These are phyloP conservation scores for Poeciliopsis infans DNA, from an alignment of 2,797 vertebrate species.

Conservation along the genomic window DNA sequence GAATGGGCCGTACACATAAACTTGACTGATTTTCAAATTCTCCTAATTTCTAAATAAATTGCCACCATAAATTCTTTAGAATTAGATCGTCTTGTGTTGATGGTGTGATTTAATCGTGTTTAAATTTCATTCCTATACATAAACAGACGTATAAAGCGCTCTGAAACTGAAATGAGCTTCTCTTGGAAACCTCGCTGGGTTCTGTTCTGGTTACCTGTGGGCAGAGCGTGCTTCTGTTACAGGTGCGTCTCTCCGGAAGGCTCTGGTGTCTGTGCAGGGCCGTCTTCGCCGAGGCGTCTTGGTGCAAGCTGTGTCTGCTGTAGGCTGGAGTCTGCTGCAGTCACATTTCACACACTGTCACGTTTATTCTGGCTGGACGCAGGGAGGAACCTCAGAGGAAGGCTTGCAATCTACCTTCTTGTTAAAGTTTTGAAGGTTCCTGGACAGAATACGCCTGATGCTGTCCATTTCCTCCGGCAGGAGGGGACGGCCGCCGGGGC, in stretches of 20 bases:
- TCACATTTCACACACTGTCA: background rate
- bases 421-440: constrained; percentile 84
- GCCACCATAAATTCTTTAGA: background rate
- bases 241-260: constrained; percentile 61
- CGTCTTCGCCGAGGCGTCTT: constrained; percentile 72
- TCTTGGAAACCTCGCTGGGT: too few species aligned
- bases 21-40: background rate
- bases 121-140: background rate
- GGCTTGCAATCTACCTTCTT: constrained; percentile 72
- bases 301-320: constrained; percentile 84
- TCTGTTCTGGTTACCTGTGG: constrained; percentile 45
- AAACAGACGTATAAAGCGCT: background rate
- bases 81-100: background rate
- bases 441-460: constrained; percentile 83
- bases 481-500: constrained; percentile 54
- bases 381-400: background rate
- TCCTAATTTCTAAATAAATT: background rate
- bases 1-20: too few species aligned
- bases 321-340: constrained; percentile 80
- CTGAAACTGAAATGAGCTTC: fast-evolving
- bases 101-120: background rate
- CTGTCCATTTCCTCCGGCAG: constrained; percentile 79
- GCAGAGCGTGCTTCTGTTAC: constrained; percentile 42
- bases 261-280: constrained; percentile 79
- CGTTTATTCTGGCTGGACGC: background rate